A percentile compares a stretch with the other conserved stretches of the same genome.
Evolutionary conservation across 2,113 vertebrate species (phyloP).

Genomic region (Thinocorus orbignyianus): DNA sequence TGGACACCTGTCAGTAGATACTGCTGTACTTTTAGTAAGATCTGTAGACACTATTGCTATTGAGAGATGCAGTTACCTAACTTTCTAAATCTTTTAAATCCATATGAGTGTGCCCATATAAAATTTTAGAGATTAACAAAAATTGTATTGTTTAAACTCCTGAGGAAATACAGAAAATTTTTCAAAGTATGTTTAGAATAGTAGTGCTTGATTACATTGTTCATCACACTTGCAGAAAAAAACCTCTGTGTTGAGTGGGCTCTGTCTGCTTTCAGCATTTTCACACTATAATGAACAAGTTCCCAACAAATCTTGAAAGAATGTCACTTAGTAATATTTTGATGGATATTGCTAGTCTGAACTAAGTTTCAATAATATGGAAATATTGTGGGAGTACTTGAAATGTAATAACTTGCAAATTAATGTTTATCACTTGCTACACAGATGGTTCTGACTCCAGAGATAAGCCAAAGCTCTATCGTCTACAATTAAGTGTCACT

Average conservation of each 20-base stretch:
- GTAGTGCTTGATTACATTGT: background rate
- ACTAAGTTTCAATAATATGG: background rate
- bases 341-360: background rate
- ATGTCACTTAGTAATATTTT: background rate
- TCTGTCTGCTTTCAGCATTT: background rate
- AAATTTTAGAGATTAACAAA: background rate
- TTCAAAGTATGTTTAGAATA: background rate
- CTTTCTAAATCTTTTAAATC: background rate
- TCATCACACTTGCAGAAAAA: background rate
- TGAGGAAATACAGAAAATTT: background rate
- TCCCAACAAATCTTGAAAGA: background rate
- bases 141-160: background rate
- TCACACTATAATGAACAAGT: background rate
- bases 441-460: constrained; percentile 96
- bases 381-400: background rate
- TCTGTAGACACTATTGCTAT: background rate
- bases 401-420: background rate
- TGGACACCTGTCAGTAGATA: background rate
- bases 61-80: background rate
- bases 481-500: constrained; percentile 94
- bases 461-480: constrained; percentile 98
- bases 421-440: background rate
- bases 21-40: background rate
- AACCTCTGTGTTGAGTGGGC: background rate
- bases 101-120: background rate